phyloP scores from a whole-genome alignment of 23 tunicate genomes.

The Diplosoma virens region DNA sequence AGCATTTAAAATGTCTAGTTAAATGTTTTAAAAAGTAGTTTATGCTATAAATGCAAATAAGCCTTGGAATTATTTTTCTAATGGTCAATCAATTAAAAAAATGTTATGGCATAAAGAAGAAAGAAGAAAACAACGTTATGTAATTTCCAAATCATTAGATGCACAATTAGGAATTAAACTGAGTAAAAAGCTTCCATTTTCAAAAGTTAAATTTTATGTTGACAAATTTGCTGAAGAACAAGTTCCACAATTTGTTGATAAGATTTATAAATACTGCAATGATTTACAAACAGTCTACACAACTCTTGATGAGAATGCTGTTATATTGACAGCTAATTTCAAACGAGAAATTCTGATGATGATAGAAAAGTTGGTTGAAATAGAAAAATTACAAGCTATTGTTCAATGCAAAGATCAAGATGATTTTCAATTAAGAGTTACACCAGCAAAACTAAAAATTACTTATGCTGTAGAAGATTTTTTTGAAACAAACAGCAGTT shows the following conservation, averaged over 20 bases:
- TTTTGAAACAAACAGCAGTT: conserved; percentile 5
- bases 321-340: no score
- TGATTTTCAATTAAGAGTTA: conserved; percentile 50
- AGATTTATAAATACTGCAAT: conserved; percentile 15
- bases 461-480: conserved; percentile 32
- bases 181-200: neutral
- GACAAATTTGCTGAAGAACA: conserved; percentile 30
- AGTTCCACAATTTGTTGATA: conserved; percentile 18
- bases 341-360: no score
- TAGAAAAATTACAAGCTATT: conserved; percentile 40
- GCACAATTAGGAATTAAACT: neutral
- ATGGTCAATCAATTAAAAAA: no score
- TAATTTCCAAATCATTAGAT: conserved; percentile 16
- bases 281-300: neutral
- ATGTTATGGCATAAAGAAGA: no score
- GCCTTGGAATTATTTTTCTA: no score
- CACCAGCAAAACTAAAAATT: conserved; percentile 61
- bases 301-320: no score
- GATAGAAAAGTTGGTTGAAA: conserved; percentile 40
- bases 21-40: no score
- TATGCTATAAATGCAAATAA: no score
- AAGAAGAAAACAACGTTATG: no score
- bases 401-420: conserved; percentile 40
- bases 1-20: no score
- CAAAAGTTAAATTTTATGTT: conserved; percentile 9